Evolutionary conservation across 2,888 invertebrate species (phyloP).

Genomic region (Conistra vaccinii): DNA sequence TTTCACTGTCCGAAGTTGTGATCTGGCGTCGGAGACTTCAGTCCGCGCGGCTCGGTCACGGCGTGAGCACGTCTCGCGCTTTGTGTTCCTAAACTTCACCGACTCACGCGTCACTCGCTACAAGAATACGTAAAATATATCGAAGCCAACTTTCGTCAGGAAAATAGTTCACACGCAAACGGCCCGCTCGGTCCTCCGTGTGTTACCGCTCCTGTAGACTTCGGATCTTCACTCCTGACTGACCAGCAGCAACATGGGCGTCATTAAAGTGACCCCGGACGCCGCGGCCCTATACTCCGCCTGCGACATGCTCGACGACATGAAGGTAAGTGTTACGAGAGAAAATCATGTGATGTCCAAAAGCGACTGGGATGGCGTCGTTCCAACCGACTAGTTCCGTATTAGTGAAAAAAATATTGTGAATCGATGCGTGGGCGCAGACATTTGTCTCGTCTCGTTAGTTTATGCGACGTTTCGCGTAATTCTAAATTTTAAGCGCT

Average conservation of each 20-base stretch:
- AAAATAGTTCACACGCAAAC: slow-evolving; percentile 79
- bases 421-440: slow-evolving; percentile 77
- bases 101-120: slow-evolving; percentile 82
- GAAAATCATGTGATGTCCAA: slow-evolving; percentile 76
- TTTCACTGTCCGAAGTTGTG: slow-evolving; percentile 87
- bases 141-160: slow-evolving; percentile 73
- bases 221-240: slow-evolving; percentile 45
- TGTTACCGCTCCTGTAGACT: slow-evolving; percentile 68
- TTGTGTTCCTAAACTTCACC: slow-evolving; percentile 81
- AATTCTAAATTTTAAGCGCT: slow-evolving; percentile 75
- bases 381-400: slow-evolving; percentile 76
- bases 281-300: slow-evolving; percentile 85
- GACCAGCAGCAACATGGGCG: slow-evolving; percentile 80
- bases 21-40: slow-evolving; percentile 73
- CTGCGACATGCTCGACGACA: slow-evolving; percentile 88
- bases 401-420: slow-evolving; percentile 74
- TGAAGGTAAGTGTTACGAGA: slow-evolving; percentile 83
- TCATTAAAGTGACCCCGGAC: slow-evolving; percentile 87
- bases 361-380: slow-evolving; percentile 68
- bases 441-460: slow-evolving; percentile 53
- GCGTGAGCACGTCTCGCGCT: slow-evolving; percentile 87
- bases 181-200: slow-evolving; percentile 83
- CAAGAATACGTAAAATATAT: slow-evolving; percentile 69
- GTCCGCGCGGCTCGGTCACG: slow-evolving; percentile 90
- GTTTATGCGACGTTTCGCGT: slow-evolving; percentile 71